These are phyloP conservation scores for Nemoura dubitans DNA, from an alignment of 2,888 invertebrate species.

Conservation along the genomic window DNA sequence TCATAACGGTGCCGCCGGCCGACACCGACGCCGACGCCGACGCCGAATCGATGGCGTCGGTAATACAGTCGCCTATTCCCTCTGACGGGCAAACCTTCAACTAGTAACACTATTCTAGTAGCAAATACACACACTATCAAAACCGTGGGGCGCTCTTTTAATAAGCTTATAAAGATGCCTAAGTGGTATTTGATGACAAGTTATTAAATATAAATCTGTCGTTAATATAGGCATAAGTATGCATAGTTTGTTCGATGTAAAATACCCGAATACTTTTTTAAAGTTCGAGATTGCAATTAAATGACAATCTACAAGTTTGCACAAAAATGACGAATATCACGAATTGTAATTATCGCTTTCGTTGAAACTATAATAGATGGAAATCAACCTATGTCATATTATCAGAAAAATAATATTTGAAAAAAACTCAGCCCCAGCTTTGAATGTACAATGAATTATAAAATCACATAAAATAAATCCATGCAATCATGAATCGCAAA, in stretches of 20 bases:
- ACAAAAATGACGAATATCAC: background rate
- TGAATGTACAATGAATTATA: background rate
- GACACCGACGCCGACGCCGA: background rate
- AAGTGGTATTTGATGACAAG: background rate
- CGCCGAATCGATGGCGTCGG: constrained; percentile 29
- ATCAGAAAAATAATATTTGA: no score
- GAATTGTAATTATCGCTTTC: background rate
- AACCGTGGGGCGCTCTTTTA: background rate
- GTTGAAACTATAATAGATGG: no score
- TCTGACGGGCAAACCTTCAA: background rate
- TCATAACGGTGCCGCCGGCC: background rate
- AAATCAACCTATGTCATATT: no score
- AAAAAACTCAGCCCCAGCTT: no score
- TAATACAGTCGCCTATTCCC: background rate
- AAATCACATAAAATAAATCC: background rate
- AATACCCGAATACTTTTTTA: background rate
- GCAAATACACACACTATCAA: constrained; percentile 24
- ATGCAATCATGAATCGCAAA: constrained; percentile 14
- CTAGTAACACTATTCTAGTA: constrained; percentile 3
- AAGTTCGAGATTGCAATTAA: background rate
- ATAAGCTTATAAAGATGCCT: background rate
- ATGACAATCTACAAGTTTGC: background rate
- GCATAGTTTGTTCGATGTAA: background rate
- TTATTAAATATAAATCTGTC: background rate
- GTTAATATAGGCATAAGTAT: no score